phyloP scores from a whole-genome alignment of 1,140 invertebrate genomes.

The Epicauta chinensis region DNA sequence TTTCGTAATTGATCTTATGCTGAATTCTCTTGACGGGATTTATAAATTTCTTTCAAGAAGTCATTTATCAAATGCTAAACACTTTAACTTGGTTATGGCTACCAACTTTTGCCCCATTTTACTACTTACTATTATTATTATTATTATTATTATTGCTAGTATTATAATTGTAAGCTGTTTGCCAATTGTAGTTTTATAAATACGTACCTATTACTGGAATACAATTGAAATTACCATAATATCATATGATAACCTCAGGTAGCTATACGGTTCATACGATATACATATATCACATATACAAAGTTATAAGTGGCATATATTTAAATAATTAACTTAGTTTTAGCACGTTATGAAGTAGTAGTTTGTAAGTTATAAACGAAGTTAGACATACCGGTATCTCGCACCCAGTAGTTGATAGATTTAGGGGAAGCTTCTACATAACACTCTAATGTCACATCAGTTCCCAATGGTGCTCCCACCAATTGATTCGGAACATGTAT shows the following conservation, averaged over 20 bases:
- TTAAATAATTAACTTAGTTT: slow-evolving; percentile 28
- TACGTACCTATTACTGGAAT: too few relatives aligned
- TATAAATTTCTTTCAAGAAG: slow-evolving; percentile 21
- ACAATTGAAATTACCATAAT: too few relatives aligned
- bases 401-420: slow-evolving; percentile 84
- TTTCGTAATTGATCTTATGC: slow-evolving; percentile 22
- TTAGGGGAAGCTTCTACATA: slow-evolving; percentile 83
- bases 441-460: slow-evolving; percentile 83
- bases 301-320: slow-evolving; percentile 22
- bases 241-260: too few relatives aligned
- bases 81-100: too few relatives aligned
- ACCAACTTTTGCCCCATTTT: too few relatives aligned
- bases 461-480: slow-evolving; percentile 77
- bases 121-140: too few relatives aligned
- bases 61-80: slow-evolving; percentile 11
- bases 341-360: slow-evolving; percentile 10
- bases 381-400: slow-evolving; percentile 59
- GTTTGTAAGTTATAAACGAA: slow-evolving; percentile 17
- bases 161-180: too few relatives aligned
- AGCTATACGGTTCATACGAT: too few relatives aligned
- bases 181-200: too few relatives aligned
- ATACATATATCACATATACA: too few relatives aligned
- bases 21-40: slow-evolving; percentile 23
- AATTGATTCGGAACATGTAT: slow-evolving; percentile 86
- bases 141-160: too few relatives aligned